Percentiles rank a stretch among this genome's conserved stretches.
Evolutionary conservation across 1,140 invertebrate genomes (phyloP).

Genomic region (Portunus trituberculatus): DNA sequence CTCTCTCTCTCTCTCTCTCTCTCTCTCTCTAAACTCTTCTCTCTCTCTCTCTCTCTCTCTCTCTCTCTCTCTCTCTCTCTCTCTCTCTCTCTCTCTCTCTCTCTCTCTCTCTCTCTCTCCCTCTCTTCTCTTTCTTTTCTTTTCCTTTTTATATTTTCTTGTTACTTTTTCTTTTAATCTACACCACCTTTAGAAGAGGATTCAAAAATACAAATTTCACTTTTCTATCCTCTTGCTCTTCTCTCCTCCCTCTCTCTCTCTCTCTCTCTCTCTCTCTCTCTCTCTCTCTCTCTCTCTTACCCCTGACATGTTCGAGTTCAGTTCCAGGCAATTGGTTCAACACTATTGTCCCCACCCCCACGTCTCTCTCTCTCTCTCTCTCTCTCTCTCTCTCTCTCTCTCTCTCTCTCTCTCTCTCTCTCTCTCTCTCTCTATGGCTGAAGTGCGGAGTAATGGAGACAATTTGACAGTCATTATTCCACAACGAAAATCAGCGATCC

Average conservation of each 20-base stretch:
- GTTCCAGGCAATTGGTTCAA: conserved; percentile 51
- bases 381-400: conserved; percentile 36
- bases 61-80: background rate
- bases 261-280: background rate
- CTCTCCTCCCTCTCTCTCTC: conserved; percentile 35
- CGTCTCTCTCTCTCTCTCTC: conserved; percentile 14
- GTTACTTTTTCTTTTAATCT: background rate
- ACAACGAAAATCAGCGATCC: background rate
- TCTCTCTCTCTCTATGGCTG: conserved; percentile 44
- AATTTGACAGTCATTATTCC: conserved; percentile 52
- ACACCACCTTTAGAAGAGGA: too few relatives aligned
- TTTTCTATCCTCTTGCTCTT: background rate
- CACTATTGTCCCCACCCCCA: conserved; percentile 28
- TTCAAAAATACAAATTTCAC: background rate
- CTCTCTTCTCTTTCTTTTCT: conserved; percentile 12
- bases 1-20: background rate
- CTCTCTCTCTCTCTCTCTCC: background rate
- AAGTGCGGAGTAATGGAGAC: conserved; percentile 59
- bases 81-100: conserved; percentile 22
- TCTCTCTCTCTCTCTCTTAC: background rate
- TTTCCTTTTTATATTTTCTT: background rate
- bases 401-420: conserved; percentile 34
- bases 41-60: background rate
- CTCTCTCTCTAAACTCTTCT: background rate
- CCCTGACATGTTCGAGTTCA: conserved; percentile 37